Base-by-base conservation (phyloP, 2,888 invertebrate genomes). In the Leucophenga maculata region DNA sequence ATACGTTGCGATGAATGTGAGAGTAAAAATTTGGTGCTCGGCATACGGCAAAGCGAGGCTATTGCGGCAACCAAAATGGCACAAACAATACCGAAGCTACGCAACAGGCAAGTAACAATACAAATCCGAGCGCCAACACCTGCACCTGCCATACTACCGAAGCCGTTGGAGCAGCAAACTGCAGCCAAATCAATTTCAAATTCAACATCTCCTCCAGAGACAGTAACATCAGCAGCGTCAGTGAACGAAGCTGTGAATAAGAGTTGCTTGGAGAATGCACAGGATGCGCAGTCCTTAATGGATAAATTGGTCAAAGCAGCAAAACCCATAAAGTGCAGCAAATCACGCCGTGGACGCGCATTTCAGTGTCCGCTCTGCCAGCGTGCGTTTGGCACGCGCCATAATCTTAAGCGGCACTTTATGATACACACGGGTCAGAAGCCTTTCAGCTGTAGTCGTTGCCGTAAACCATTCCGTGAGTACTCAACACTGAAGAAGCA, bases 341-440 rank as follows among this genome's bases (percentile, higher is more conserved):
- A 18, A 60, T n/a, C 67, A 20, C 79, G 83, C 31, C 75, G 32
- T 62, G 81, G 81, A n/a, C 80, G 83, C 64, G 84, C 85, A 46
- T 88, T 86, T 72, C 79, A 87, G 11, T 88, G 88, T 54, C 86
- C 88, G 1, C 72, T 88, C n/a, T 88, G 88, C 44, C 84, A 86
- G 72, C 84, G 88, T 2, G 83, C 86, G 3, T 88, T 88, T 69
- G 88, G 88, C 11, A 88, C 87, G 3, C 82, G 88, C 0, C 88
- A 88, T 71, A 88, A 88, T 74, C 83, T 88, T 0, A 88, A 88
- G 66, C 86, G 88, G 0, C 88, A 88, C 70, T 86, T 86, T 65
- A 88, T 88, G 88, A 88, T 88, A 20, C 88, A 88, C 69, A 88
- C 88, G 0, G 88, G 86, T 3, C 88, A 88, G 67, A 88, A 88